phyloP scores from a whole-genome alignment of 2,113 vertebrate species.

The Balaenoptera acutorostrata region DNA sequence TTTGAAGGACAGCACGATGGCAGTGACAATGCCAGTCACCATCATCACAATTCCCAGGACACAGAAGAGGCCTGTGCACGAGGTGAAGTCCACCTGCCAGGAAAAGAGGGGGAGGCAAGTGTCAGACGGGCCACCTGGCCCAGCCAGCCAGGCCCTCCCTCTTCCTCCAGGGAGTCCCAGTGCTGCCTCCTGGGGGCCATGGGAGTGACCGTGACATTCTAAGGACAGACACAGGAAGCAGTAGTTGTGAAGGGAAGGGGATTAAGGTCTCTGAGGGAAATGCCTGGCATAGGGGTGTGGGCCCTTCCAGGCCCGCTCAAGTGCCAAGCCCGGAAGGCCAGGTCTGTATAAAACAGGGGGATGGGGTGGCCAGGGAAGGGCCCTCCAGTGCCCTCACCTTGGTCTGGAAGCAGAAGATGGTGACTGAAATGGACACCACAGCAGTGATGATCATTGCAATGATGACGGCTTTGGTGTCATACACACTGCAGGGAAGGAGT shows the following conservation, averaged over 20 bases:
- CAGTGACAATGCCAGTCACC: slow-evolving; percentile 89
- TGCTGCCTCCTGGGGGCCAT: background rate
- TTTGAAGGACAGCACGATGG: slow-evolving; percentile 90
- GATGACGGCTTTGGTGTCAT: slow-evolving; percentile 88
- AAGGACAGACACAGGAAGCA: background rate
- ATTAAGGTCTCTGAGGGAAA: background rate
- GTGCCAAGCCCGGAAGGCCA: background rate
- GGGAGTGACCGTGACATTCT: background rate
- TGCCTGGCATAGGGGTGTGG: background rate
- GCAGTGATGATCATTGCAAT: slow-evolving; percentile 91
- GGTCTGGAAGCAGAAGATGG: slow-evolving; percentile 97
- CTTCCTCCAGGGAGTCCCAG: background rate
- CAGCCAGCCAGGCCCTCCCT: background rate
- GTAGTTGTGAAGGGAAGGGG: too few relatives aligned
- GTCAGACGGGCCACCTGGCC: background rate
- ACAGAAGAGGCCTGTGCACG: slow-evolving; percentile 90
- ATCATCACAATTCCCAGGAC: slow-evolving; percentile 88
- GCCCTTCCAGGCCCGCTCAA: background rate
- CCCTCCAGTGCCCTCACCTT: slow-evolving; percentile 83
- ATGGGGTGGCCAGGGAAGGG: background rate
- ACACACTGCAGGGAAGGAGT: slow-evolving; percentile 78
- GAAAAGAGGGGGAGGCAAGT: background rate
- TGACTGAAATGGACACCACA: slow-evolving; percentile 89
- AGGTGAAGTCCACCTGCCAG: slow-evolving; percentile 95
- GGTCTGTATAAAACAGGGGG: background rate